Conservation (phyloP, 2,113 vertebrate genomes). For the Rhinolophus ferrumequinum region DNA sequence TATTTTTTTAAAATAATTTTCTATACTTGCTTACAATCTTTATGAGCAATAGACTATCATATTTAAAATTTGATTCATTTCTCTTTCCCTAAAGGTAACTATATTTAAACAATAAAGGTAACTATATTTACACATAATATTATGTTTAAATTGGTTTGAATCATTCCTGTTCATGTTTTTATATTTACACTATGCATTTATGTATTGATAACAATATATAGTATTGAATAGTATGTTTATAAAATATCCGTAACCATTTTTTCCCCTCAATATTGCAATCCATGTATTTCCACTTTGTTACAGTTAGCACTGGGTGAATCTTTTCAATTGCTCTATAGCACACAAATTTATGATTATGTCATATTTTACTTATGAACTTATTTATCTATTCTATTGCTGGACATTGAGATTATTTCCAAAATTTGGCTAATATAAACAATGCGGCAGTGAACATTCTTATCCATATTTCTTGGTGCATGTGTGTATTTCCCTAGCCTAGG, state of each 20-base stretch:
- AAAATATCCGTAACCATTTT: background rate
- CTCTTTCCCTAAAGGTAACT: background rate
- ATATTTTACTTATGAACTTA: background rate
- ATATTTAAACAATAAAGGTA: background rate
- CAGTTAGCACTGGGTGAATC: background rate
- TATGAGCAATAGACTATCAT: background rate
- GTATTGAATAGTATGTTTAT: background rate
- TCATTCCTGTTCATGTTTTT: background rate
- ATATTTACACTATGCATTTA: background rate
- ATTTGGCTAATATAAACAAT: background rate
- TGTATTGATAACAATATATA: background rate
- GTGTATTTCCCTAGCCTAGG: background rate
- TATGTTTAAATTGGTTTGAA: background rate
- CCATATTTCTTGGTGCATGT: background rate
- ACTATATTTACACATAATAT: background rate
- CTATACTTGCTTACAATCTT: background rate
- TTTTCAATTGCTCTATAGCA: background rate
- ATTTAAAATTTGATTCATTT: background rate
- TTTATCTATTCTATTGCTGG: background rate
- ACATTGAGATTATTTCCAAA: background rate
- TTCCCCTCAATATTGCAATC: background rate
- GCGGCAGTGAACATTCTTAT: background rate
- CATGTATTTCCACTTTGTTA: background rate
- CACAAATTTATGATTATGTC: background rate
- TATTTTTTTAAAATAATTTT: conserved; percentile 5